phyloP scores from a whole-genome alignment of 2,888 invertebrate species.

The Cerceris rybyensis region DNA sequence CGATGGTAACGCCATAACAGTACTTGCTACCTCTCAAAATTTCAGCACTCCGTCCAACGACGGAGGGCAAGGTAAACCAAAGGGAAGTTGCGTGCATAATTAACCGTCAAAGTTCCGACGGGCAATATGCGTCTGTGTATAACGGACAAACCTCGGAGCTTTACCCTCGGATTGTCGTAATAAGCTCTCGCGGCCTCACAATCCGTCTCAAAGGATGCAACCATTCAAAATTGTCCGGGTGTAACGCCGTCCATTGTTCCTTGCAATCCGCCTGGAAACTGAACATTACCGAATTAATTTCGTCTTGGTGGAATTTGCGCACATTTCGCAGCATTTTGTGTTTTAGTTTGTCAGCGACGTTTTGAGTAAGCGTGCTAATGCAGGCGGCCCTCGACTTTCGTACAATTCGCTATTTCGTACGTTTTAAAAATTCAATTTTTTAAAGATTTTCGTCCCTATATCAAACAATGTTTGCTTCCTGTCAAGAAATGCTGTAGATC shows the following conservation, averaged over 20 bases:
- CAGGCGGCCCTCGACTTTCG: no score
- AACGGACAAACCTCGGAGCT: constrained; percentile 32
- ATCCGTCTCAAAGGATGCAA: constrained; percentile 40
- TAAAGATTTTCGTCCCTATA: no score
- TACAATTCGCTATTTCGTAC: no score
- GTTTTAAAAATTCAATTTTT: no score
- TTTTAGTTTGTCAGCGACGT: not conserved
- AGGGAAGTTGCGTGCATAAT: constrained; percentile 75
- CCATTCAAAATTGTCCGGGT: constrained; percentile 17
- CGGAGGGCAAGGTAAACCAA: constrained; percentile 70
- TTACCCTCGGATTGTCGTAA: constrained; percentile 46
- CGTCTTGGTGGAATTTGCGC: not conserved
- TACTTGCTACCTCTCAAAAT: constrained; percentile 18
- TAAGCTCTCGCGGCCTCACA: constrained; percentile 30
- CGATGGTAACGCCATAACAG: not conserved
- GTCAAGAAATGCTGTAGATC: no score
- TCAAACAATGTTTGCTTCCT: no score
- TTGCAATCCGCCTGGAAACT: constrained; percentile 4
- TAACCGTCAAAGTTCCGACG: constrained; percentile 74
- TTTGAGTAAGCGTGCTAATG: no score
- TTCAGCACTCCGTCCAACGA: constrained; percentile 3
- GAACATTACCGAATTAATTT: not conserved
- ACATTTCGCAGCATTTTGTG: not conserved
- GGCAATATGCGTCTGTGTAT: constrained; percentile 49
- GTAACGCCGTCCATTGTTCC: constrained; percentile 5